phyloP scores from a whole-genome alignment of 2,113 vertebrate genomes.

The Daboia siamensis region DNA sequence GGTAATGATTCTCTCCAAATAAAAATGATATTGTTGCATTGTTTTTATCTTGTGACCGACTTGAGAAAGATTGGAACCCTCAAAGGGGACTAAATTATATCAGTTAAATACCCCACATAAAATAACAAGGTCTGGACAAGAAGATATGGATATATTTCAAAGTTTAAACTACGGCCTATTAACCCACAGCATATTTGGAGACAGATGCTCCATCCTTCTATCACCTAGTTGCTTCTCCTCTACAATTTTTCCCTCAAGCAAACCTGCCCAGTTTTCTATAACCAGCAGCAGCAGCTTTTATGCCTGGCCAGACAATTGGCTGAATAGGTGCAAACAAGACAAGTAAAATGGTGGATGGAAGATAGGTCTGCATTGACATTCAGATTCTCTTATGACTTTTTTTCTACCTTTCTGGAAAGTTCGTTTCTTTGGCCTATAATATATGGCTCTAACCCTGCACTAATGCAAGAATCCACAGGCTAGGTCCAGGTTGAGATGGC shows the following conservation, averaged over 20 bases:
- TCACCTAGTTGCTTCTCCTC: neutral
- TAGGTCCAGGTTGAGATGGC: neutral
- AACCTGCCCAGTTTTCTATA: neutral
- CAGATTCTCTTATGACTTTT: neutral
- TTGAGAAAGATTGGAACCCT: neutral
- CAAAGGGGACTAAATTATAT: neutral
- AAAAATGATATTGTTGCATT: neutral
- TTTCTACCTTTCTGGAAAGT: neutral
- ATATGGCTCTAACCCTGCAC: neutral
- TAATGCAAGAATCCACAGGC: neutral
- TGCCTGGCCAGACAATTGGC: neutral
- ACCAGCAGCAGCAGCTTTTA: neutral
- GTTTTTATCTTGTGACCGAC: neutral
- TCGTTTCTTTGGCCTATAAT: neutral
- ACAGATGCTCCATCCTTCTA: neutral
- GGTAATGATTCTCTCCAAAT: neutral
- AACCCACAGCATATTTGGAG: neutral
- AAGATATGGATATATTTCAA: neutral
- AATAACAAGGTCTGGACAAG: neutral
- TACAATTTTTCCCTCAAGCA: neutral
- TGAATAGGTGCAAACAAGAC: neutral
- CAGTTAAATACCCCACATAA: neutral
- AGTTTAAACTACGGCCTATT: neutral
- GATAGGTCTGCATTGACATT: neutral
- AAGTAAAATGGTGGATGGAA: neutral